These are phyloP conservation scores for Pterobdella sp. DNA, from an alignment of 2,888 invertebrate species.

Conservation along the genomic window DNA sequence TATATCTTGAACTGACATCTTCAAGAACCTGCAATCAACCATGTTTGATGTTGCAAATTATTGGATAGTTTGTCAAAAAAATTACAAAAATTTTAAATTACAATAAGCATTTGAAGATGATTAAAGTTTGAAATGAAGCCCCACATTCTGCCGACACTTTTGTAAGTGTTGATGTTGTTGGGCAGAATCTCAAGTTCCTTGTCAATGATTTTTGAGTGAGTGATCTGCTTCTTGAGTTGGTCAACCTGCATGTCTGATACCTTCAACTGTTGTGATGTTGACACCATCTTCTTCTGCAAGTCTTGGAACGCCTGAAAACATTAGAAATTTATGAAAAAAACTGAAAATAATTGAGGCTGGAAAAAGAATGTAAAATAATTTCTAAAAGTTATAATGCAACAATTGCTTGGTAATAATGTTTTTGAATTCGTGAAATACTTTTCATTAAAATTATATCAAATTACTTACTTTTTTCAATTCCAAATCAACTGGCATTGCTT, in stretches of 20 bases:
- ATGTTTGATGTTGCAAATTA: no score
- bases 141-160: constrained; percentile 72
- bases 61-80: neutral
- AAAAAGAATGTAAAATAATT: neutral
- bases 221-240: constrained; percentile 61
- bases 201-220: constrained; percentile 66
- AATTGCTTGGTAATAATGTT: neutral
- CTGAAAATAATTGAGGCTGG: neutral
- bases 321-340: neutral
- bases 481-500: neutral
- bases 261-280: constrained; percentile 70
- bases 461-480: neutral
- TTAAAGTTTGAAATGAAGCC: constrained; percentile 33
- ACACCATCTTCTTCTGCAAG: constrained; percentile 71
- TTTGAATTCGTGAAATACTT: constrained; percentile 3
- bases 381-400: neutral
- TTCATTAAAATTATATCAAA: neutral
- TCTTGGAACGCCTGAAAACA: constrained; percentile 65
- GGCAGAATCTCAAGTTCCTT: constrained; percentile 59
- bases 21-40: constrained; percentile 57
- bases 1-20: constrained; percentile 62
- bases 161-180: constrained; percentile 64
- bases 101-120: neutral
- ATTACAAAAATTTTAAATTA: neutral
- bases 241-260: constrained; percentile 71